Evolutionary conservation across 2,113 vertebrate genomes (phyloP).

Genomic region (Ranitomeya imitator): DNA sequence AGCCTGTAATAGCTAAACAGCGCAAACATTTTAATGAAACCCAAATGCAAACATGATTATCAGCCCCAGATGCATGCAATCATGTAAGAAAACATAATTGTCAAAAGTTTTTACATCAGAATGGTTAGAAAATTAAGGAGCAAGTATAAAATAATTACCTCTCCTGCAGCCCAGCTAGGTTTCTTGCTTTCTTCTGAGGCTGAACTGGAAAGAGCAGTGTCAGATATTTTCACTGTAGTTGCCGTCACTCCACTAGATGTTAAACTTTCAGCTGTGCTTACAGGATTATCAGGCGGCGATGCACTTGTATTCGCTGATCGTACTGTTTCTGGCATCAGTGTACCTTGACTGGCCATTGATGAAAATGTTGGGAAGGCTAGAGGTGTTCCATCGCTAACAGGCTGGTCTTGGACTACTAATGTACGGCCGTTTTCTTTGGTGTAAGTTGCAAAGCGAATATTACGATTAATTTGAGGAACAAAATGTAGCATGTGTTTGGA

Average conservation of each 20-base stretch:
- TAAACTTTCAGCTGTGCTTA: slow-evolving; percentile 71
- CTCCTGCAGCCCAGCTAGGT: slow-evolving; percentile 75
- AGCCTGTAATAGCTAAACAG: too few relatives aligned
- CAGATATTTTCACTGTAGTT: slow-evolving; percentile 80
- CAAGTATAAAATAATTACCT: slow-evolving; percentile 71
- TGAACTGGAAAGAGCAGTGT: slow-evolving; percentile 76
- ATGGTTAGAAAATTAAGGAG: background rate
- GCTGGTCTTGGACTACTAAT: slow-evolving; percentile 82
- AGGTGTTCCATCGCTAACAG: slow-evolving; percentile 73
- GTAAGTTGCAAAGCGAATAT: slow-evolving; percentile 80
- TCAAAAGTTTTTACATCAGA: background rate
- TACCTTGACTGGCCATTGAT: slow-evolving; percentile 80
- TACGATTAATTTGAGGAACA: slow-evolving; percentile 84
- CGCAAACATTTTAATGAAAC: too few relatives aligned
- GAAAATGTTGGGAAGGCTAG: slow-evolving; percentile 81
- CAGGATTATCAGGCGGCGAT: slow-evolving; percentile 76
- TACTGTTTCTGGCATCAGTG: slow-evolving; percentile 75
- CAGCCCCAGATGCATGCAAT: too few relatives aligned
- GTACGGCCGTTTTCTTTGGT: slow-evolving; percentile 94
- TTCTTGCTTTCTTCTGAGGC: slow-evolving; percentile 79
- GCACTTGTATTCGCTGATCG: slow-evolving; percentile 75
- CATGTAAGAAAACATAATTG: too few relatives aligned
- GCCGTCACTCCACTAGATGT: slow-evolving; percentile 79
- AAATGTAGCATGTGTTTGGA: slow-evolving; percentile 74
- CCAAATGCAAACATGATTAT: too few relatives aligned